These are phyloP conservation scores for Lithobates sylvaticus DNA, from an alignment of 2,797 vertebrate species.

Conservation along the genomic window DNA sequence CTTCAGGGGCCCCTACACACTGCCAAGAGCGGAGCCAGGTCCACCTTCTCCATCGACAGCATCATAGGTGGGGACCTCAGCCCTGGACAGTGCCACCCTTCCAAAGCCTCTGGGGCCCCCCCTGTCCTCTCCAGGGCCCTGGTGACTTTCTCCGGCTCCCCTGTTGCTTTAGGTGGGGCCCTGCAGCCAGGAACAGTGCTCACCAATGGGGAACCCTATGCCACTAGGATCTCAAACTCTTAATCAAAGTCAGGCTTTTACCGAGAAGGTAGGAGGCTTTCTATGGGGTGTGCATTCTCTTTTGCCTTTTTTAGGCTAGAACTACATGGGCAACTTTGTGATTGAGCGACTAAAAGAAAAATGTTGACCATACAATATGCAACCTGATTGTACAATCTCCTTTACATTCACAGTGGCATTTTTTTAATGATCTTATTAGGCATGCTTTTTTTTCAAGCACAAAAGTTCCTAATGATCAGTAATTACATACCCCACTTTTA, in stretches of 20 bases:
- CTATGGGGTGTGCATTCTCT: slow-evolving; percentile 78
- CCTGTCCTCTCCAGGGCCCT: slow-evolving; percentile 73
- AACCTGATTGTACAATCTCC: too few species aligned
- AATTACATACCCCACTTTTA: too few species aligned
- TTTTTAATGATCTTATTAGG: too few species aligned
- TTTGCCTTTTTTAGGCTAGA: slow-evolving; percentile 68
- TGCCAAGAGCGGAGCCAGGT: slow-evolving; percentile 70
- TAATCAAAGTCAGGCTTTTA: slow-evolving; percentile 76
- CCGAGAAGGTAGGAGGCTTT: slow-evolving; percentile 90
- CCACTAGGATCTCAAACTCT: slow-evolving; percentile 87
- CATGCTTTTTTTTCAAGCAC: too few species aligned
- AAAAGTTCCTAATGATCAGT: too few species aligned
- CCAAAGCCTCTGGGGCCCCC: slow-evolving; percentile 67
- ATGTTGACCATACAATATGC: too few species aligned
- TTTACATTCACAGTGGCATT: too few species aligned
- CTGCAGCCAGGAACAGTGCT: slow-evolving; percentile 79
- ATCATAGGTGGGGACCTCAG: slow-evolving; percentile 87
- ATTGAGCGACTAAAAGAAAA: too few species aligned
- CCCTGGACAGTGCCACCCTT: slow-evolving; percentile 66
- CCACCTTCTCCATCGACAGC: slow-evolving; percentile 95
- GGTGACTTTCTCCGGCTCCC: slow-evolving; percentile 70
- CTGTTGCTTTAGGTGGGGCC: slow-evolving; percentile 75
- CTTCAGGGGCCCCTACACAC: slow-evolving; percentile 77
- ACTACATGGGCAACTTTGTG: too few species aligned
- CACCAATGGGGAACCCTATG: slow-evolving; percentile 82